Conservation (phyloP, 2,888 invertebrate genomes). For the Apamea anceps region DNA sequence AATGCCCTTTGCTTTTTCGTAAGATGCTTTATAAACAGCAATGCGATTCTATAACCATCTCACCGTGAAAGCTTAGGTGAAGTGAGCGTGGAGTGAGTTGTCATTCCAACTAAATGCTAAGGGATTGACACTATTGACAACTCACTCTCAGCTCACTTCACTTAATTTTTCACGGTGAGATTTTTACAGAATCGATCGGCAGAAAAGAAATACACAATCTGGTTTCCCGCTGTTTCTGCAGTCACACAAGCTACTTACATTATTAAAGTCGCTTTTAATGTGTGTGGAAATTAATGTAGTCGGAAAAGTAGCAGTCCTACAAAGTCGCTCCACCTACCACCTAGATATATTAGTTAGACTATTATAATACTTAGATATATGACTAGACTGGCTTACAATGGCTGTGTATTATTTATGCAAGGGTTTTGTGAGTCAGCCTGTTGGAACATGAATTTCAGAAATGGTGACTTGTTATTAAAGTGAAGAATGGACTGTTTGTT, state of each 20-base stretch:
- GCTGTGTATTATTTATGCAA: conserved; percentile 64
- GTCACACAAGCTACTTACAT: conserved; percentile 77
- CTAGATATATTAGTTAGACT: conserved; percentile 37
- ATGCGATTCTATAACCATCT: too few relatives aligned
- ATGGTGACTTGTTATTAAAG: conserved; percentile 35
- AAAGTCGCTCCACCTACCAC: conserved; percentile 35
- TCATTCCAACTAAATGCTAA: too few relatives aligned
- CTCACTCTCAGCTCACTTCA: too few relatives aligned
- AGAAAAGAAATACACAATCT: neutral
- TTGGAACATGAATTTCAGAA: conserved; percentile 32
- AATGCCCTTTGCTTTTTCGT: neutral
- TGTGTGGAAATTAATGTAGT: conserved; percentile 86
- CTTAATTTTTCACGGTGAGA: too few relatives aligned
- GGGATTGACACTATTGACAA: too few relatives aligned
- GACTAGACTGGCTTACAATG: conserved; percentile 52
- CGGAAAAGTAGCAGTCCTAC: conserved; percentile 75
- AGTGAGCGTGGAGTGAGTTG: too few relatives aligned
- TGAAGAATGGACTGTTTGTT: conserved; percentile 22
- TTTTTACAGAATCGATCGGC: too few relatives aligned
- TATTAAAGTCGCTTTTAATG: conserved; percentile 86
- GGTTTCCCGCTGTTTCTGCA: conserved; percentile 53
- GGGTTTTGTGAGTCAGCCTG: conserved; percentile 57
- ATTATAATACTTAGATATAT: conserved; percentile 45
- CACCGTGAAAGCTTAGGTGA: too few relatives aligned
- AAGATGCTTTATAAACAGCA: neutral